Base-by-base conservation (phyloP, 2,797 vertebrate species). In the Champsocephalus esox region DNA sequence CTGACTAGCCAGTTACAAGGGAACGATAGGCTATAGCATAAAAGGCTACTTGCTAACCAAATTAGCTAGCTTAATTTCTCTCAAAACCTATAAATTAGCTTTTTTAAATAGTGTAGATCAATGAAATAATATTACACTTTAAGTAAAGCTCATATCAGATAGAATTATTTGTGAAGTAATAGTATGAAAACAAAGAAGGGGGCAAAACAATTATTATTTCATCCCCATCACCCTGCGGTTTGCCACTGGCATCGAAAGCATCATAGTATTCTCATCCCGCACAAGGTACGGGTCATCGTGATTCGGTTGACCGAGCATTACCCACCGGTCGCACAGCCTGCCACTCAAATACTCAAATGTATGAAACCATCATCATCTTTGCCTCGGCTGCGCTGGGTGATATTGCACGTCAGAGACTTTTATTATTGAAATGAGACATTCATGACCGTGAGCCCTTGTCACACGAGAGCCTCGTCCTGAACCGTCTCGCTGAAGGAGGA, bases 351-450 rank as follows among this genome's bases (percentile, higher is more conserved):
- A 82, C 78, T 90, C 88, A 88, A 80, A 90, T 77, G 61, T 75
- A 85, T 80, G 63, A 86, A 87, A 85, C 83, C 66, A 65, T 79
- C 80, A 65, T 80, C 75, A 54, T 10, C 75, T 64, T 72, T 70
- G 54, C 66, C 79, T 66, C 58, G 14, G 34, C 57, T 44, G 76
- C 73, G 13, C 55, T 3, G 4, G 64, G 67, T 70, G 58, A 85
- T 87, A 89, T 87, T 77, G 79, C 79, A 49, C 75, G 84, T 82
- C 81, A 71, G 43, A 84, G 73, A 91, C 86, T 83, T 93, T 93
- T 94, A 82, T 88, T 89, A 91, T 90, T 90, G 86, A 94, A 93
- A 95, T 93, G 83, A 92, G 92, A 90, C 88, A 88, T 90, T 89
- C 90, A 81, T 75, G 87, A 87, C 74, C 72, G 66, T 5, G 73